Conservation (phyloP, 2,888 invertebrate species). For the Phyto melanocephala region DNA sequence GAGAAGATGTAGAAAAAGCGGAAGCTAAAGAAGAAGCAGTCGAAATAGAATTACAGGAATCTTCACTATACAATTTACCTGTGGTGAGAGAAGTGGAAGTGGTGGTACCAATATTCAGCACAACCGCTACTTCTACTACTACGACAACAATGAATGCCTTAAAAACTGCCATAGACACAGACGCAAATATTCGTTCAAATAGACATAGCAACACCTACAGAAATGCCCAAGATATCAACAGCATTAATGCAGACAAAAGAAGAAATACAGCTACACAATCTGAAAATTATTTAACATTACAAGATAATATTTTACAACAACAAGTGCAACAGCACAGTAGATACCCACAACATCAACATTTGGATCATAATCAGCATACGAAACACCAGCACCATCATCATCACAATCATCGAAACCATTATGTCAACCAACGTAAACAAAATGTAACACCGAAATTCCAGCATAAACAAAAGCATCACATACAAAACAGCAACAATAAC, state of each 20-base stretch:
- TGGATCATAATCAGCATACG: conserved; percentile 53
- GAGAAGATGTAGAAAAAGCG: conserved; percentile 2
- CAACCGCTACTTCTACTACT: not conserved
- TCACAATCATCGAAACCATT: conserved; percentile 44
- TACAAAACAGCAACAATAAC: conserved; percentile 60
- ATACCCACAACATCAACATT: conserved; percentile 57
- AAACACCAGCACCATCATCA: conserved; percentile 60
- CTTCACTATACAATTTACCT: conserved; percentile 47
- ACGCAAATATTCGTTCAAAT: conserved; percentile 4
- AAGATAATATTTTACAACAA: conserved; percentile 51
- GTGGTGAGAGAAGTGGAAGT: conserved; percentile 35
- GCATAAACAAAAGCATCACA: conserved; percentile 61
- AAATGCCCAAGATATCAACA: conserved; percentile 25
- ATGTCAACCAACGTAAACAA: conserved; percentile 54
- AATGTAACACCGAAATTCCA: conserved; percentile 64
- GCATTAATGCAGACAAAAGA: conserved; percentile 40
- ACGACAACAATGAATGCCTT: conserved; percentile 52
- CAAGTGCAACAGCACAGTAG: conserved; percentile 64
- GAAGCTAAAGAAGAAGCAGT: conserved; percentile 35
- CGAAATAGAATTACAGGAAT: conserved; percentile 50
- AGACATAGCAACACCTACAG: conserved; percentile 15
- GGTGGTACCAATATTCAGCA: not conserved
- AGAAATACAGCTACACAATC: conserved; percentile 33
- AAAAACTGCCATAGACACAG: conserved; percentile 59
- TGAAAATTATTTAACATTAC: conserved; percentile 44